phyloP scores from a whole-genome alignment of 2,797 vertebrate species.

The Pipistrellus kuhlii region DNA sequence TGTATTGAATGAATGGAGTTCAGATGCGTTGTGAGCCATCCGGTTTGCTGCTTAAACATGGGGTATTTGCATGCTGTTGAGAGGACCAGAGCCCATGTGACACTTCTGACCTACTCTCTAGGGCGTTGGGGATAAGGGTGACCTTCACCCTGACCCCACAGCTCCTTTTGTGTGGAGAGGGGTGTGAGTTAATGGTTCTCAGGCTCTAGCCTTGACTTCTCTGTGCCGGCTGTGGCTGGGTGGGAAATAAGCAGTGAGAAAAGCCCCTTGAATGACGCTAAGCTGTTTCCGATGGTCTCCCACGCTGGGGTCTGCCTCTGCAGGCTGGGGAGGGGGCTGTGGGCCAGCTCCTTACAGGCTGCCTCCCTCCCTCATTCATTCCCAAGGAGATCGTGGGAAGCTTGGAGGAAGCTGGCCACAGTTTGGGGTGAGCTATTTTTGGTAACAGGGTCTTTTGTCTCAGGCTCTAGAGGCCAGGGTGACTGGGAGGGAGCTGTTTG shows the following conservation, averaged over 20 bases:
- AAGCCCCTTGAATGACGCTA: slow-evolving; percentile 62
- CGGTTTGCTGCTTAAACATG: background rate
- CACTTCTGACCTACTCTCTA: background rate
- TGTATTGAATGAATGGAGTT: background rate
- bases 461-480: slow-evolving; percentile 87
- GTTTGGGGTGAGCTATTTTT: slow-evolving; percentile 92
- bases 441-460: slow-evolving; percentile 85
- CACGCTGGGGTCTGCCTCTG: slow-evolving; percentile 83
- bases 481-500: slow-evolving; percentile 84
- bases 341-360: slow-evolving; percentile 73
- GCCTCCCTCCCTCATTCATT: slow-evolving; percentile 85
- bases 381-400: slow-evolving; percentile 89
- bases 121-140: background rate
- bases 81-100: background rate
- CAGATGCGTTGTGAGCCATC: background rate
- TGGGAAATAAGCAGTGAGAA: slow-evolving; percentile 74
- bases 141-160: background rate
- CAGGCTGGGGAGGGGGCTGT: slow-evolving; percentile 84
- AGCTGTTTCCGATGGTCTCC: slow-evolving; percentile 78
- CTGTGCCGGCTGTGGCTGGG: slow-evolving; percentile 55
- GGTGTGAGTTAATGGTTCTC: slow-evolving; percentile 57
- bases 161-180: background rate
- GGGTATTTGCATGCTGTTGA: background rate
- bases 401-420: slow-evolving; percentile 85
- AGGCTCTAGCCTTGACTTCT: slow-evolving; percentile 66